Conservation (phyloP, 2,797 vertebrate genomes). For the Lithobates sylvaticus region DNA sequence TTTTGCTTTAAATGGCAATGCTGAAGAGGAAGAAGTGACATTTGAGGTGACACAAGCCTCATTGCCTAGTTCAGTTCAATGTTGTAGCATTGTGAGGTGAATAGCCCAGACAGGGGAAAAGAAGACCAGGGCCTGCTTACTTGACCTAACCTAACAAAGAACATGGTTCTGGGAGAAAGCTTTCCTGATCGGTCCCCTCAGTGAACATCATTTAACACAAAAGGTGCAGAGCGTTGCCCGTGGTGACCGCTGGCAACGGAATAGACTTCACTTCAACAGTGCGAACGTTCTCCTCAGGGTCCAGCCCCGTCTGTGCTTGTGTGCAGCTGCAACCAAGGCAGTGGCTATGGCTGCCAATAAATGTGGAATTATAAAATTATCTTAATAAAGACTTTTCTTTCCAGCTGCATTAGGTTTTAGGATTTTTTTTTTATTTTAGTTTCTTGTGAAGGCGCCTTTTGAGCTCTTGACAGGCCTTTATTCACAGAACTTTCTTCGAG, state of each 20-base stretch:
- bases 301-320: slow-evolving; percentile 14
- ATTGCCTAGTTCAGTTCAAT: not conserved
- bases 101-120: slow-evolving; percentile 1
- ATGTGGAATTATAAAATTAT: slow-evolving; percentile 40
- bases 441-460: slow-evolving; percentile 18
- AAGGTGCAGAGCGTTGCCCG: slow-evolving; percentile 36
- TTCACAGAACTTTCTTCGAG: slow-evolving; percentile 24
- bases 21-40: not conserved
- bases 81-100: slow-evolving; percentile 26
- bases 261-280: slow-evolving; percentile 27
- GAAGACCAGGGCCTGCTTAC: slow-evolving; percentile 11
- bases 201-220: slow-evolving; percentile 26
- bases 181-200: slow-evolving; percentile 19
- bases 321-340: slow-evolving; percentile 28
- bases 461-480: slow-evolving; percentile 20
- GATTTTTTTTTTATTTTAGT: not conserved
- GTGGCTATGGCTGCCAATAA: slow-evolving; percentile 10
- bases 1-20: not conserved
- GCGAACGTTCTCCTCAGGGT: slow-evolving; percentile 21
- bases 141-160: slow-evolving; percentile 47
- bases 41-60: slow-evolving; percentile 8
- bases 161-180: slow-evolving; percentile 49
- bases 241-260: slow-evolving; percentile 17
- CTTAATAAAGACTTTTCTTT: slow-evolving; percentile 25
- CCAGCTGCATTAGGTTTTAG: slow-evolving; percentile 14